Conservation (phyloP, 2,888 invertebrate species). For the Unio pictorum region DNA sequence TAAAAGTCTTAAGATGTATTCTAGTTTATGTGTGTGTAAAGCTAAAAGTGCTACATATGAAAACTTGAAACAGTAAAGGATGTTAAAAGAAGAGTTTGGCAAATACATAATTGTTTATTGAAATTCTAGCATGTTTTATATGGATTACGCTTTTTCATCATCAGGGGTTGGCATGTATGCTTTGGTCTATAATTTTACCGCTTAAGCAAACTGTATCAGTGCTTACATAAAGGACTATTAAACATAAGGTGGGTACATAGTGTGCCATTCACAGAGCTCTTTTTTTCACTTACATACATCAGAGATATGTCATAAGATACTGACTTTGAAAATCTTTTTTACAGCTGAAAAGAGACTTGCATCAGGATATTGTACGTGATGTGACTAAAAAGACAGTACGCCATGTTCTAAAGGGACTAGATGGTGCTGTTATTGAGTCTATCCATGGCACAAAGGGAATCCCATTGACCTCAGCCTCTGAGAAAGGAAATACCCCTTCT, state of each 20-base stretch:
- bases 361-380: slow-evolving; percentile 55
- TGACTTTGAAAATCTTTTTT: slow-evolving; percentile 6
- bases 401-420: slow-evolving; percentile 55
- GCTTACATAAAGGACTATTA: background rate
- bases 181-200: too few species aligned
- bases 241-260: too few species aligned
- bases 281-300: background rate
- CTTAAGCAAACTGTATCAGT: too few species aligned
- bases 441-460: slow-evolving; percentile 29
- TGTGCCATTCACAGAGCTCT: background rate
- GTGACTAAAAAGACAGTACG: slow-evolving; percentile 59
- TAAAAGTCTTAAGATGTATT: too few species aligned
- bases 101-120: too few species aligned
- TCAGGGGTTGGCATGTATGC: too few species aligned
- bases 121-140: too few species aligned
- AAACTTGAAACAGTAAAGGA: too few species aligned
- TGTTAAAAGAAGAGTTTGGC: too few species aligned
- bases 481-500: background rate
- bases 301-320: background rate
- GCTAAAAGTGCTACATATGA: too few species aligned
- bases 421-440: slow-evolving; percentile 54
- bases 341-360: slow-evolving; percentile 59
- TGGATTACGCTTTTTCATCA: too few species aligned
- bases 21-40: too few species aligned
- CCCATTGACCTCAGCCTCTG: slow-evolving; percentile 6